These are phyloP conservation scores for Vulpes vulpes DNA, from an alignment of 2,113 vertebrate species.

Conservation along the genomic window DNA sequence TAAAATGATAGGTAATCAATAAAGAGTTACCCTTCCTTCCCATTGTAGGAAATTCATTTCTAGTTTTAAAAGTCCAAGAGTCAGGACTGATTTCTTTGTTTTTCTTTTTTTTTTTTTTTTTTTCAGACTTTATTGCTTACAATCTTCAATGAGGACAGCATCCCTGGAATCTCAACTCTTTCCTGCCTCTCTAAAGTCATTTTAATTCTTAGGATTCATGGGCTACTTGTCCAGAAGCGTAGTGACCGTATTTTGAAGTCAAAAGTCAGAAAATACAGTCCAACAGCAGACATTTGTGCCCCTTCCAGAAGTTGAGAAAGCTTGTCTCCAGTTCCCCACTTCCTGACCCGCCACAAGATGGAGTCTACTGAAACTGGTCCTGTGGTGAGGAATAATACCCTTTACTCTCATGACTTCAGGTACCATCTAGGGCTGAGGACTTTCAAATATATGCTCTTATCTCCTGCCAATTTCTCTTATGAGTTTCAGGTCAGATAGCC, in stretches of 20 bases:
- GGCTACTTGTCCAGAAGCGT: not conserved
- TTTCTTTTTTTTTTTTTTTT: not conserved
- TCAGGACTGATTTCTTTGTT: not conserved
- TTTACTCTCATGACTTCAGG: not conserved
- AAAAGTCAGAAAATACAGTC: not conserved
- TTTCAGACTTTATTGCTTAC: not conserved
- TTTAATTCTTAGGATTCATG: conserved; percentile 9
- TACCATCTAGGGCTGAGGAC: not conserved
- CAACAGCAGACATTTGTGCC: not conserved
- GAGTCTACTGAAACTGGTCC: not conserved
- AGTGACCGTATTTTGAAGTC: conserved; percentile 21
- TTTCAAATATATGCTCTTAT: not conserved
- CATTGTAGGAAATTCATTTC: conserved; percentile 25
- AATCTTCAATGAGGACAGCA: conserved; percentile 24
- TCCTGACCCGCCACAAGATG: not conserved
- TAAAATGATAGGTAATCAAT: not conserved
- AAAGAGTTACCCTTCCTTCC: not conserved
- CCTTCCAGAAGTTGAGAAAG: not conserved
- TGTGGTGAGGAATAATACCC: not conserved
- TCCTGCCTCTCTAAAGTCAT: not conserved
- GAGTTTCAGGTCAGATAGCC: not conserved
- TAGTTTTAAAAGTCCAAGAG: conserved; percentile 21
- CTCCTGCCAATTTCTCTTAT: not conserved
- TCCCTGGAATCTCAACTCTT: not conserved
- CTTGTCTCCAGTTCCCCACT: not conserved